Conservation (phyloP, 2,797 vertebrate genomes). For the Syngnathus acus region DNA sequence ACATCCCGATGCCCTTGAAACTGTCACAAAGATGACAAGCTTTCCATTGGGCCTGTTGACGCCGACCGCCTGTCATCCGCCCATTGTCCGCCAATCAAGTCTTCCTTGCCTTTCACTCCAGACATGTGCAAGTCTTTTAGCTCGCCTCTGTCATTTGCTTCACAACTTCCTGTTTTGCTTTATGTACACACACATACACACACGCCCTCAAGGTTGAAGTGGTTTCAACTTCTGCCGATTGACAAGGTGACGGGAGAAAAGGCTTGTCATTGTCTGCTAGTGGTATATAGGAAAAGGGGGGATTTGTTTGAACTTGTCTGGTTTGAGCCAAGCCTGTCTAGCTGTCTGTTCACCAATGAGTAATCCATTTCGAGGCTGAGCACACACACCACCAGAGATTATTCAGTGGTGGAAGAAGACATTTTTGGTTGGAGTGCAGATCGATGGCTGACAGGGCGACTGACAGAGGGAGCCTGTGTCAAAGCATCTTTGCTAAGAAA, state of each 20-base stretch:
- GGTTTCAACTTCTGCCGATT: constrained; percentile 27
- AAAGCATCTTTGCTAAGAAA: not conserved
- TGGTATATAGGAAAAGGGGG: constrained; percentile 23
- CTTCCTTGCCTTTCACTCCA: constrained; percentile 32
- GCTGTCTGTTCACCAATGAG: constrained; percentile 57
- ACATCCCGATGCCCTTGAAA: constrained; percentile 20
- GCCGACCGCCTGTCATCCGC: constrained; percentile 43
- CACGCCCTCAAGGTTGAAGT: constrained; percentile 28
- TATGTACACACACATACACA: constrained; percentile 16
- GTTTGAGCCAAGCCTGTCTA: constrained; percentile 41
- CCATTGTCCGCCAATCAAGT: constrained; percentile 13
- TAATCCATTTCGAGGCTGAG: constrained; percentile 55
- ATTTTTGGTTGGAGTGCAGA: constrained; percentile 33
- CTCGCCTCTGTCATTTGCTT: constrained; percentile 22
- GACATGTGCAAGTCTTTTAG: constrained; percentile 14
- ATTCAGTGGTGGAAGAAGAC: constrained; percentile 15
- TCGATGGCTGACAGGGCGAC: constrained; percentile 18
- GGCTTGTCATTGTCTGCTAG: constrained; percentile 50
- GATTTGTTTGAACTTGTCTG: constrained; percentile 65
- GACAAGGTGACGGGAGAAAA: constrained; percentile 40
- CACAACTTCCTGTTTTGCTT: constrained; percentile 34
- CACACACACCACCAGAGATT: constrained; percentile 11
- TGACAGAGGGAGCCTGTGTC: constrained; percentile 16
- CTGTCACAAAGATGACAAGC: constrained; percentile 46
- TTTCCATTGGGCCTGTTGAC: constrained; percentile 41